Evolutionary conservation across 2,113 vertebrate species (phyloP).

Genomic region (Tragelaphus strepsiceros): DNA sequence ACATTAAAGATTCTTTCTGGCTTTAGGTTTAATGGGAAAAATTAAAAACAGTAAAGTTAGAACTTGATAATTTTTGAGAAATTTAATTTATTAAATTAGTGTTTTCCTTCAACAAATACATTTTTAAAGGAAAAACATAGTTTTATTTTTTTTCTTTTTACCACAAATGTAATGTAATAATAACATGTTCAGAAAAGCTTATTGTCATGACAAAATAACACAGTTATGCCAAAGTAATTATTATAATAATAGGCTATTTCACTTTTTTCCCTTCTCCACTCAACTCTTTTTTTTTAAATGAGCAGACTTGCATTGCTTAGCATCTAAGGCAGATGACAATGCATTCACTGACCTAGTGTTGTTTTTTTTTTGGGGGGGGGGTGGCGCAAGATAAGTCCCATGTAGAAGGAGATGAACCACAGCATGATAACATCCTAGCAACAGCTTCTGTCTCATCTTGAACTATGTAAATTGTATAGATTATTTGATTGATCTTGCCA

Average conservation of each 20-base stretch:
- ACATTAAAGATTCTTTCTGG: not conserved
- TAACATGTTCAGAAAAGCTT: conserved; percentile 31
- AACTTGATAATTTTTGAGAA: conserved; percentile 13
- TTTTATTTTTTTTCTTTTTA: conserved; percentile 39
- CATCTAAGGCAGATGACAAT: not conserved
- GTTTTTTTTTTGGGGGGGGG: accelerated
- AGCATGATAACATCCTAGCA: not conserved
- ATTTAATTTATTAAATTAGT: conserved; percentile 44
- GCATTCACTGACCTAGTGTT: not conserved
- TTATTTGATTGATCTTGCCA: not conserved
- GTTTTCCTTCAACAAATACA: conserved; percentile 19
- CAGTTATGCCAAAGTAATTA: conserved; percentile 55
- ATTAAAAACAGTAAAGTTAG: conserved; percentile 22
- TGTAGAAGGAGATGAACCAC: not conserved
- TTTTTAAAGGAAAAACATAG: conserved; percentile 26
- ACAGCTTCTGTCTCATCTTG: not conserved
- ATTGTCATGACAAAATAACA: conserved; percentile 47
- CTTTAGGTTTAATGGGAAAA: not conserved
- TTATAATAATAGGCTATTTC: conserved; percentile 55
- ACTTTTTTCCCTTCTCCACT: conserved; percentile 17
- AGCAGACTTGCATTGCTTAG: conserved; percentile 22
- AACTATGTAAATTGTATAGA: not conserved
- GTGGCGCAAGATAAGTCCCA: not conserved
- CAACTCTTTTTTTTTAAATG: conserved; percentile 1
- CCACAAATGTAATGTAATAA: conserved; percentile 26